phyloP scores from a whole-genome alignment of 1,140 invertebrate species.

The Aporrectodea caliginosa region DNA sequence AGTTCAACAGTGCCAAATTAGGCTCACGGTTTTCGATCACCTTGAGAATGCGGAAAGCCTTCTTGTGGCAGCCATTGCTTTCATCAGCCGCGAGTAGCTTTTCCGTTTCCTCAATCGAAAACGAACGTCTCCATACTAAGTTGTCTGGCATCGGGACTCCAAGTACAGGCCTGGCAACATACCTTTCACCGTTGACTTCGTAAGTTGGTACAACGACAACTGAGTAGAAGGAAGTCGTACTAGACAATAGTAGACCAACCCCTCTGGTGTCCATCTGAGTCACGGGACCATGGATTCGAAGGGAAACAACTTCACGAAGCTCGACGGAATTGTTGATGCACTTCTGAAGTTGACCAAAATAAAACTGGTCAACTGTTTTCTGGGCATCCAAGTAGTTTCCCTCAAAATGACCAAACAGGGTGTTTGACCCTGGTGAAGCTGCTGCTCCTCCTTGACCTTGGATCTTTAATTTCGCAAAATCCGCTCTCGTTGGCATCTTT shows the following conservation, averaged over 20 bases:
- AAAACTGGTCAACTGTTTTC: not conserved
- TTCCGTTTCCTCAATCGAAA: not conserved
- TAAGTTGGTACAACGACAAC: conserved; percentile 6
- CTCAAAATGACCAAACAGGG: not conserved
- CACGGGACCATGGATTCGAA: conserved; percentile 1
- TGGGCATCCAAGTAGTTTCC: not conserved
- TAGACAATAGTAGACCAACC: too few relatives aligned
- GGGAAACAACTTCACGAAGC: not conserved
- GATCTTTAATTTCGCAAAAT: not conserved
- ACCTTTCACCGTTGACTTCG: not conserved
- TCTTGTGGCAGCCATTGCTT: not conserved
- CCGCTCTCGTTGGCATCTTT: not conserved
- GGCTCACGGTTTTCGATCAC: not conserved
- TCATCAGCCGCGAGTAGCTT: not conserved
- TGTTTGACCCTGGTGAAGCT: not conserved
- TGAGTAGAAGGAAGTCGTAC: not conserved
- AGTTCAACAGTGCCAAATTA: not conserved
- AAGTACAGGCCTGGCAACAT: not conserved
- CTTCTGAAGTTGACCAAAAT: too few relatives aligned
- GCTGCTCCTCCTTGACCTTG: not conserved
- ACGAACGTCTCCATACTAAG: conserved; percentile 1
- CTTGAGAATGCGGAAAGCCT: conserved; percentile 11
- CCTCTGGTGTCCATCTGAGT: conserved; percentile 7
- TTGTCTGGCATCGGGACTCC: not conserved
- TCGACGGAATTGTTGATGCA: too few relatives aligned